Conservation (phyloP, 2,888 invertebrate genomes). For the Ischnura elegans region DNA sequence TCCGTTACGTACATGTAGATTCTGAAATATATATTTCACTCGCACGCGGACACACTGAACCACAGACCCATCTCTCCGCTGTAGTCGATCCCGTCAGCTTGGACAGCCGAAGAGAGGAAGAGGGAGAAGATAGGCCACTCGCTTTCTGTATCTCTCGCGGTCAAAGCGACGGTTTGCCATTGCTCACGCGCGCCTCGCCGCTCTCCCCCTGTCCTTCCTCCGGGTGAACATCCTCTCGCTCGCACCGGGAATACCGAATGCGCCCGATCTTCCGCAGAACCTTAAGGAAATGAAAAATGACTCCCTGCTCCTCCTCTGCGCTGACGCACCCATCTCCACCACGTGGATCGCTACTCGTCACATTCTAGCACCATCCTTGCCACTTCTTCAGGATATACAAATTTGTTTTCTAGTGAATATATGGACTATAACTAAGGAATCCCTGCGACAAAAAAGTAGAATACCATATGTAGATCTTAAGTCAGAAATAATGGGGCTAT, state of each 20-base stretch:
- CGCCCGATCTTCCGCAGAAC: constrained; percentile 46
- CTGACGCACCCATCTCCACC: neutral
- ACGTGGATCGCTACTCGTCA: too few relatives aligned
- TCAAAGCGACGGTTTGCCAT: constrained; percentile 51
- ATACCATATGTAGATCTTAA: too few relatives aligned
- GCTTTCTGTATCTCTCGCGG: neutral
- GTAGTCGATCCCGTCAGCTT: neutral
- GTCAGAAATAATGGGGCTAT: too few relatives aligned
- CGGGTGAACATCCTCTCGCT: constrained; percentile 36
- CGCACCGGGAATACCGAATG: constrained; percentile 62
- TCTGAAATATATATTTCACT: neutral
- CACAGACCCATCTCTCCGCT: neutral
- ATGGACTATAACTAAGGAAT: too few relatives aligned
- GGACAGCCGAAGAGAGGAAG: neutral
- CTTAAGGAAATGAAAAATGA: constrained; percentile 58
- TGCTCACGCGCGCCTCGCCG: constrained; percentile 24
- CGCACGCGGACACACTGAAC: neutral
- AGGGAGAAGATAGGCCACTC: neutral
- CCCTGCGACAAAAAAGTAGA: too few relatives aligned
- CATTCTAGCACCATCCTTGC: too few relatives aligned
- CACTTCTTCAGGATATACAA: too few relatives aligned
- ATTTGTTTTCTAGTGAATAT: too few relatives aligned
- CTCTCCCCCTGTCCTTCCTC: neutral
- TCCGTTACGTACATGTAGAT: too few relatives aligned
- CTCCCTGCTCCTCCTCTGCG: too few relatives aligned